phyloP scores from a whole-genome alignment of 2,113 vertebrate genomes.

The Phycodurus eques region DNA sequence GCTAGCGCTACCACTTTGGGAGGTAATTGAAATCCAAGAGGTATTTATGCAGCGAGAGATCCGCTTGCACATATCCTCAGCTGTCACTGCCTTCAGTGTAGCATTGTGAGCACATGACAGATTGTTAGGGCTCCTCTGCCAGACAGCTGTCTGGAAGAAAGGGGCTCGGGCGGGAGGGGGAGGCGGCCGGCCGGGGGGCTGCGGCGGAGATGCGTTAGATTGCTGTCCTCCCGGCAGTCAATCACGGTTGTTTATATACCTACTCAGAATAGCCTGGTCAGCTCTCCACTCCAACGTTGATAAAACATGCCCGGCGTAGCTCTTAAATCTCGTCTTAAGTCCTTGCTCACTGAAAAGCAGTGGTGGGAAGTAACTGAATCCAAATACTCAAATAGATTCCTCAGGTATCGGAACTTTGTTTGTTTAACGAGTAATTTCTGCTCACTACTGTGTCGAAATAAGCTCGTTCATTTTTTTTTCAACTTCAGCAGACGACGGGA shows the following conservation, averaged over 20 bases:
- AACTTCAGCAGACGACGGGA: too few species aligned
- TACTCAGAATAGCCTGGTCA: conserved; percentile 46
- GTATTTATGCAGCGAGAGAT: conserved; percentile 57
- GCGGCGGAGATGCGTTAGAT: conserved; percentile 44
- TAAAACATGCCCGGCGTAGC: not conserved
- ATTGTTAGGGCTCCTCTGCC: conserved; percentile 62
- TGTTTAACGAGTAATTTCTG: too few species aligned
- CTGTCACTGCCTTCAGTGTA: conserved; percentile 61
- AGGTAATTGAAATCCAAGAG: conserved; percentile 64
- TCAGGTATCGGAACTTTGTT: not conserved
- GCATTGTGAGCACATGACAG: conserved; percentile 67
- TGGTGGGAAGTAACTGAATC: not conserved
- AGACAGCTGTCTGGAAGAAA: conserved; percentile 63
- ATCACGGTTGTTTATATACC: conserved; percentile 61
- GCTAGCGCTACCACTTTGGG: conserved; percentile 40
- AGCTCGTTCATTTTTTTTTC: too few species aligned
- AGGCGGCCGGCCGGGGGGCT: conserved; percentile 7
- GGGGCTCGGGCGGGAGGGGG: conserved; percentile 22
- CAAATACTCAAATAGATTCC: not conserved
- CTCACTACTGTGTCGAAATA: too few species aligned
- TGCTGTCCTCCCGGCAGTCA: conserved; percentile 64
- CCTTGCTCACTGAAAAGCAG: not conserved
- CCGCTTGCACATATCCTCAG: conserved; percentile 64
- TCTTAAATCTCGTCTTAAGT: not conserved
- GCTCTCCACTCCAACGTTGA: conserved; percentile 12